phyloP scores from a whole-genome alignment of 2,888 invertebrate species.

The Nebria brevicollis region DNA sequence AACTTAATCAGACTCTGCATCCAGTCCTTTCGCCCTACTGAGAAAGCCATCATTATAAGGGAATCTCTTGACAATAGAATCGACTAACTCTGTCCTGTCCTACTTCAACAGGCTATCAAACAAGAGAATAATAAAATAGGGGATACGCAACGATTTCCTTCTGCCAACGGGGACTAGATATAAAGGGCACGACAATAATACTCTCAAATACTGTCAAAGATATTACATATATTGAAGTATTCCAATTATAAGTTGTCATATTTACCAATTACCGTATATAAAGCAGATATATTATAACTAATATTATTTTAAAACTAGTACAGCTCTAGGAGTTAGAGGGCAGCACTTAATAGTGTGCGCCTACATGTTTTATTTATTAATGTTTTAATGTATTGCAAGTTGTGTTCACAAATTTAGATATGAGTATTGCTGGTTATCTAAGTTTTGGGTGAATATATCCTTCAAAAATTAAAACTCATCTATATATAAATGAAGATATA shows the following conservation, averaged over 20 bases:
- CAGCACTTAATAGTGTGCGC: neutral
- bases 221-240: neutral
- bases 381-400: neutral
- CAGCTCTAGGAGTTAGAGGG: no score
- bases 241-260: neutral
- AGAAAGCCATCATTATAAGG: neutral
- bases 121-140: neutral
- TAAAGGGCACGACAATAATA: neutral
- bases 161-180: neutral
- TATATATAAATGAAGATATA: no score
- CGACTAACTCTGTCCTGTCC: neutral
- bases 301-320: neutral
- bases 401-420: neutral
- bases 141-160: neutral
- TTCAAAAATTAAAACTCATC: no score
- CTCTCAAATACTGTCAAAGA: neutral
- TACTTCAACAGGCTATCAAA: neutral
- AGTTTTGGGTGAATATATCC: neutral
- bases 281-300: neutral
- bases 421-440: neutral
- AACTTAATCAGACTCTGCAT: neutral
- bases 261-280: neutral
- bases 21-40: neutral
- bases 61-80: neutral
- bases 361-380: neutral